phyloP scores from a whole-genome alignment of 2,888 invertebrate genomes.

The Cactoblastis cactorum region DNA sequence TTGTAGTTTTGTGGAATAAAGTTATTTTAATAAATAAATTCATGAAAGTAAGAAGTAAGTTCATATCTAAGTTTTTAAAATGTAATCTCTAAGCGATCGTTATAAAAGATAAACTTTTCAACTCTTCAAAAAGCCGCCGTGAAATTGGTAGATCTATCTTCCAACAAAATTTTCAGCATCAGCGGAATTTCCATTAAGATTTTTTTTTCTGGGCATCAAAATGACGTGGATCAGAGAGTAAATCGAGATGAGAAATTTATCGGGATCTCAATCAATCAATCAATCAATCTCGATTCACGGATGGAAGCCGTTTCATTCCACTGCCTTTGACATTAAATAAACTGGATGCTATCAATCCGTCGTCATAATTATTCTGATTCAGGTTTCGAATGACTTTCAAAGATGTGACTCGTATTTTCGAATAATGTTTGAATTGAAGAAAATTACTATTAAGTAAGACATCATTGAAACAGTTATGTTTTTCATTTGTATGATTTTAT shows the following conservation, averaged over 20 bases:
- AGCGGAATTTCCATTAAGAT: conserved; percentile 2
- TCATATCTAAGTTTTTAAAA: too few species aligned
- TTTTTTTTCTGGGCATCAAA: conserved; percentile 2
- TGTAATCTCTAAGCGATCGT: too few species aligned
- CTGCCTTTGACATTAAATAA: conserved; percentile 4
- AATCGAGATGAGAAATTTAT: conserved; percentile 10
- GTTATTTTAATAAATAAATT: too few species aligned
- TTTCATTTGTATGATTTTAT: too few species aligned
- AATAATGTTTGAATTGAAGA: too few species aligned
- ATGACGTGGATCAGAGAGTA: conserved; percentile 1
- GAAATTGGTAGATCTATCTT: neutral
- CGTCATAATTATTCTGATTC: neutral
- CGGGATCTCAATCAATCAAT: conserved; percentile 8
- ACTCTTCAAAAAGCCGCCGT: neutral
- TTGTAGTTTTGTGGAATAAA: too few species aligned
- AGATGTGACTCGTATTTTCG: too few species aligned
- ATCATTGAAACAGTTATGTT: too few species aligned
- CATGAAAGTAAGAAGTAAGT: too few species aligned
- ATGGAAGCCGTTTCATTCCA: conserved; percentile 1
- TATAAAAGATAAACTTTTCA: neutral
- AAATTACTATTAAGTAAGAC: too few species aligned
- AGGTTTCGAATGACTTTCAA: neutral
- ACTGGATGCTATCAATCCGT: neutral
- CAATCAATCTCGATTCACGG: conserved; percentile 8
- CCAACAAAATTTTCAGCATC: neutral